These are phyloP conservation scores for Agonopterix subpropinquella DNA, from an alignment of 2,888 invertebrate species.

Conservation along the genomic window DNA sequence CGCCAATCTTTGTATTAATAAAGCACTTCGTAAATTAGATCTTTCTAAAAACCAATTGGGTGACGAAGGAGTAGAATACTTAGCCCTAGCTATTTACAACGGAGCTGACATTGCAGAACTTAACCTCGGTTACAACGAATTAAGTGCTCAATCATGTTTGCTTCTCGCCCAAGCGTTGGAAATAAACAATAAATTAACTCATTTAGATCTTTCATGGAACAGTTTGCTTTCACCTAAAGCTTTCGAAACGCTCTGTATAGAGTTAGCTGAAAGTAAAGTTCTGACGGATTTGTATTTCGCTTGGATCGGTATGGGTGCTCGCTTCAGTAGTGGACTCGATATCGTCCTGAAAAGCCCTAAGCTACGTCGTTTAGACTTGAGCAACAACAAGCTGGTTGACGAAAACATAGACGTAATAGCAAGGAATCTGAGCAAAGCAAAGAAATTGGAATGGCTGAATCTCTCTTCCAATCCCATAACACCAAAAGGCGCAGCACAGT, in stretches of 20 bases:
- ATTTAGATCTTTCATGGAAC: slow-evolving; percentile 41
- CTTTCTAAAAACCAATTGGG: slow-evolving; percentile 22
- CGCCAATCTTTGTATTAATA: slow-evolving; percentile 19
- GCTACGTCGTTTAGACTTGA: slow-evolving; percentile 18
- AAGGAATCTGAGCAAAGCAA: slow-evolving; percentile 17
- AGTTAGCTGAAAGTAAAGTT: slow-evolving; percentile 15
- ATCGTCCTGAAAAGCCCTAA: slow-evolving; percentile 15
- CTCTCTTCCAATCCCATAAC: slow-evolving; percentile 38
- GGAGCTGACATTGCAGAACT: slow-evolving; percentile 22
- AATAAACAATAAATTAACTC: slow-evolving; percentile 24
- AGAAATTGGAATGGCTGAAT: slow-evolving; percentile 27
- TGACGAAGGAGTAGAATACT: slow-evolving; percentile 22
- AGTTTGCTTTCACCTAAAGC: slow-evolving; percentile 18
- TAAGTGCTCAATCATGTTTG: slow-evolving; percentile 21
- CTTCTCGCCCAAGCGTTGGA: slow-evolving; percentile 28
- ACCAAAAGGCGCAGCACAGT: slow-evolving; percentile 25
- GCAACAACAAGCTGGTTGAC: slow-evolving; percentile 24
- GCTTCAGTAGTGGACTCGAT: slow-evolving; percentile 19
- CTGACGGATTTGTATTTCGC: slow-evolving; percentile 28
- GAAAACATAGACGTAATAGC: slow-evolving; percentile 21
- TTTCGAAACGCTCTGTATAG: not conserved
- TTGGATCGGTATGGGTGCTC: slow-evolving; percentile 25
- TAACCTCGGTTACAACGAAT: slow-evolving; percentile 30
- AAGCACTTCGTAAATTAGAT: slow-evolving; percentile 19
- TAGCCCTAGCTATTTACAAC: slow-evolving; percentile 20